These are phyloP conservation scores for fruit fly (Drosophila melanogaster) DNA, from an alignment of 1,140 invertebrate species.

Conservation along the genomic window Release_6_plus_ISO1_MT NT_033777.3:7428501-7429000, in stretches of 20 bases:
- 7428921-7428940: too few relatives aligned
- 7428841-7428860: neutral
- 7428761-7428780: constrained; percentile 2
- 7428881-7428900: neutral
- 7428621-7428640: constrained; percentile 22
- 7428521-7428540: constrained; percentile 18
- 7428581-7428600: constrained; percentile 14
- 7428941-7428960: neutral
- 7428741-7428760: constrained; percentile 24
- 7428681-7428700: constrained; percentile 9
- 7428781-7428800: constrained; percentile 13
- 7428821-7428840: neutral
- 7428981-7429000: constrained; percentile 44
- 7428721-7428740: neutral
- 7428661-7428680: constrained; percentile 12
- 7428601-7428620: neutral
- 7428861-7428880: neutral
- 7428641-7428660: constrained; percentile 13
- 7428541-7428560: constrained; percentile 33
- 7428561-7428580: constrained; percentile 24
- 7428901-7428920: neutral
- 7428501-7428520: constrained; percentile 13
- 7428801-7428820: neutral
- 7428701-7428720: neutral
- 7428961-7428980: neutral